phyloP scores from a whole-genome alignment of 1,140 invertebrate genomes.

The Stegodyphus dumicola region DNA sequence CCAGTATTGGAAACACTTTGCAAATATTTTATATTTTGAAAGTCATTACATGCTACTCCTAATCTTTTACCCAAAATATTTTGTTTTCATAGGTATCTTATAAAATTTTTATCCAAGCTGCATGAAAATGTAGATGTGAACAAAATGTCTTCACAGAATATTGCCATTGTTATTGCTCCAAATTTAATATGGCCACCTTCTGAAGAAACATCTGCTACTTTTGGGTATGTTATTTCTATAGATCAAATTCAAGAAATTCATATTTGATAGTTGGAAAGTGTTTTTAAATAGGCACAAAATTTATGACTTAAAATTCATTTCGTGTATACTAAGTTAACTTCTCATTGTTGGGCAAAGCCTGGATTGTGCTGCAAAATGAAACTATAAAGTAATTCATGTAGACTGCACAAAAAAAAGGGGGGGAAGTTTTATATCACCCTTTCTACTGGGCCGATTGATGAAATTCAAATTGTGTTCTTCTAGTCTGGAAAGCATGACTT shows the following conservation, averaged over 20 bases:
- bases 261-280: too few species aligned
- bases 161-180: constrained; percentile 95
- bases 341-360: too few species aligned
- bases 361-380: too few species aligned
- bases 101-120: constrained; percentile 88
- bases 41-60: neutral
- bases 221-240: constrained; percentile 42
- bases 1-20: neutral
- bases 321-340: too few species aligned
- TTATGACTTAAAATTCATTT: too few species aligned
- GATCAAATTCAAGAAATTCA: neutral
- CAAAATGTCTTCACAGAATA: constrained; percentile 95
- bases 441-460: too few species aligned
- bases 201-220: constrained; percentile 17
- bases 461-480: too few species aligned
- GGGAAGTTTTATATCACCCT: too few species aligned
- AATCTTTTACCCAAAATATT: neutral
- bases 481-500: too few species aligned
- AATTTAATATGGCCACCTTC: constrained; percentile 85
- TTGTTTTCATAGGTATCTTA: constrained; percentile 77
- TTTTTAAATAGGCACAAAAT: neutral
- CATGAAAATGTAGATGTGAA: constrained; percentile 85
- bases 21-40: neutral
- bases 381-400: too few species aligned
- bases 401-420: too few species aligned